These are phyloP conservation scores for Bellardia pandia DNA, from an alignment of 2,888 invertebrate genomes.

Conservation along the genomic window DNA sequence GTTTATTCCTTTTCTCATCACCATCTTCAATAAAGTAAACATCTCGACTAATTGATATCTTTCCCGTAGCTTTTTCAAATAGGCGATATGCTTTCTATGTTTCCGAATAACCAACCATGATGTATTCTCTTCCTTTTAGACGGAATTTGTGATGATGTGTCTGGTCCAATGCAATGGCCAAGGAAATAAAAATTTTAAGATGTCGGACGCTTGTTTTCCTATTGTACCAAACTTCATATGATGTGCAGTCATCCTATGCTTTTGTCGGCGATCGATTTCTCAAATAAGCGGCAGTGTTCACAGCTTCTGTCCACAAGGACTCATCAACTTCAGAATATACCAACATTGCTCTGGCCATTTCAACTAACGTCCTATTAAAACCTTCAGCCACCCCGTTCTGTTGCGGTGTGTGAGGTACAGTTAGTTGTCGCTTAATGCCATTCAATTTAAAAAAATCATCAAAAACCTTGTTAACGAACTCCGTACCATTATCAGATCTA, in stretches of 20 bases:
- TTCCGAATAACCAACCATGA: conserved; percentile 51
- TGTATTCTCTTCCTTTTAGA: conserved; percentile 50
- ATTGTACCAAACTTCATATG: conserved; percentile 68
- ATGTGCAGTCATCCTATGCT: conserved; percentile 64
- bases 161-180: conserved; percentile 64
- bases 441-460: conserved; percentile 52
- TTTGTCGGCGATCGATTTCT: conserved; percentile 67
- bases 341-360: conserved; percentile 77
- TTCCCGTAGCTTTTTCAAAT: conserved; percentile 25
- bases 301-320: conserved; percentile 70
- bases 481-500: conserved; percentile 69
- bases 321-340: conserved; percentile 74
- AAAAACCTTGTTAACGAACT: conserved; percentile 69
- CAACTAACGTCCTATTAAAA: conserved; percentile 65
- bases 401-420: conserved; percentile 67
- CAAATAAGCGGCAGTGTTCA: conserved; percentile 68
- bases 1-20: neutral
- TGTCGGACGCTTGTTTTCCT: conserved; percentile 60
- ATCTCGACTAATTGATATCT: conserved; percentile 35
- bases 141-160: conserved; percentile 63
- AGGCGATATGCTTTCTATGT: conserved; percentile 57
- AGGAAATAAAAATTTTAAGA: conserved; percentile 54
- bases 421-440: conserved; percentile 67
- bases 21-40: conserved; percentile 55
- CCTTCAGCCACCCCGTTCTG: conserved; percentile 72